phyloP scores from a whole-genome alignment of 37 sponge, comb jelly and placozoan species.

The Corticium candelabrum region DNA sequence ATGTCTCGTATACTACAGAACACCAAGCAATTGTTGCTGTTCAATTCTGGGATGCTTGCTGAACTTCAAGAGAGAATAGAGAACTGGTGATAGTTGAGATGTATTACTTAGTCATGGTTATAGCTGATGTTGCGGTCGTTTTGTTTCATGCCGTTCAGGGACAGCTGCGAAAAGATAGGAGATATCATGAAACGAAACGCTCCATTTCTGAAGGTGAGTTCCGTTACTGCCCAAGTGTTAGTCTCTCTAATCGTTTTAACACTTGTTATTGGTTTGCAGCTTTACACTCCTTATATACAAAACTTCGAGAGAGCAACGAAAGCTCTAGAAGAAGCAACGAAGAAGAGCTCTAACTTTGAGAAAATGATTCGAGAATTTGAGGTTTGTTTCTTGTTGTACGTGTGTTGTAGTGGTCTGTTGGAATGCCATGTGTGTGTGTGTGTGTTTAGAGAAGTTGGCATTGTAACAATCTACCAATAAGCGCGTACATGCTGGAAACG shows the following conservation, averaged over 20 bases:
- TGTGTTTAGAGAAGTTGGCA: constrained; percentile 18
- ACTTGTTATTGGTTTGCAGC: constrained; percentile 2
- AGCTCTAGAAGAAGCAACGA: constrained; percentile 41
- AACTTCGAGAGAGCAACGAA: constrained; percentile 70
- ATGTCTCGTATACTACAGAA: not conserved
- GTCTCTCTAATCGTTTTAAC: not conserved
- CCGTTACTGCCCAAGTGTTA: too few species aligned
- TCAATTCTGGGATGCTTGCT: not conserved
- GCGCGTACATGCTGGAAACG: constrained; percentile 73
- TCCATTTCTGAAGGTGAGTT: constrained; percentile 58
- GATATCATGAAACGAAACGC: constrained; percentile 39
- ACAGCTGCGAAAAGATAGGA: constrained; percentile 32
- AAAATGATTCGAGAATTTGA: constrained; percentile 64
- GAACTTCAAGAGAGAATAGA: not conserved
- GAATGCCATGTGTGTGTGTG: too few species aligned
- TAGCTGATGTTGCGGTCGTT: too few species aligned
- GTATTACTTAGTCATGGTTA: too few species aligned
- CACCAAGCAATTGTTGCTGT: not conserved
- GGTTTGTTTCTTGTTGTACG: too few species aligned
- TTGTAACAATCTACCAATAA: constrained; percentile 44
- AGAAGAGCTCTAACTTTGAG: constrained; percentile 67
- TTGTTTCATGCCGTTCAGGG: too few species aligned
- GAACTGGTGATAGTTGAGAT: constrained; percentile 6
- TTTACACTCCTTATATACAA: constrained; percentile 63
- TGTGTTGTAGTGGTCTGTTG: too few species aligned